These are phyloP conservation scores for Podargus strigoides DNA, from an alignment of 2,797 vertebrate genomes.

Conservation along the genomic window DNA sequence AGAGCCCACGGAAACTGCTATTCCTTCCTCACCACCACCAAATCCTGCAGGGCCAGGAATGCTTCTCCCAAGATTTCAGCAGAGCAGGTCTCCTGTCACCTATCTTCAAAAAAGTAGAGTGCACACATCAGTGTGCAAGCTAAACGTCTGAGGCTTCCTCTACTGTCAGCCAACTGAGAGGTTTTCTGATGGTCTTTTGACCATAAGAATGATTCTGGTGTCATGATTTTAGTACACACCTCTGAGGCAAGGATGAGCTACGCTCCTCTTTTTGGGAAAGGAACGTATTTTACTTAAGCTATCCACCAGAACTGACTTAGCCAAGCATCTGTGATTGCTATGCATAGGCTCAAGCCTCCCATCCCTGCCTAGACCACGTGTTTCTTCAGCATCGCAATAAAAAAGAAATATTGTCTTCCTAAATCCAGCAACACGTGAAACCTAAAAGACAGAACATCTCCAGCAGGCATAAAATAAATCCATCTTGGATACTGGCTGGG, in stretches of 20 bases:
- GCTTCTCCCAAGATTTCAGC: background rate
- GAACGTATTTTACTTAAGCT: background rate
- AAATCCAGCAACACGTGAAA: background rate
- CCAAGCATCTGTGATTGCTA: background rate
- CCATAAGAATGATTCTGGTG: background rate
- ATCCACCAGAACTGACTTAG: background rate
- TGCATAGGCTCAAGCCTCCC: background rate
- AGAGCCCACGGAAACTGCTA: background rate
- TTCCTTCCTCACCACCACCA: background rate
- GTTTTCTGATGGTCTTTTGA: background rate
- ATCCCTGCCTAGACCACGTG: background rate
- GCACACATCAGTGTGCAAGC: accelerated
- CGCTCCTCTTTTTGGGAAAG: background rate
- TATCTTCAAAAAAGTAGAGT: background rate
- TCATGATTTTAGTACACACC: background rate
- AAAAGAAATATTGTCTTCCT: background rate
- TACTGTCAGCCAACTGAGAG: background rate
- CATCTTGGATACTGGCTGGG: background rate
- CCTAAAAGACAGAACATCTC: background rate
- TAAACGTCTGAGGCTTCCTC: background rate
- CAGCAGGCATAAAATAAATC: background rate
- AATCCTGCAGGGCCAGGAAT: background rate
- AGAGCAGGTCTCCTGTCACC: background rate
- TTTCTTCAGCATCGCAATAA: background rate
- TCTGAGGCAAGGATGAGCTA: background rate